Conservation (phyloP, 2,113 vertebrate genomes). For the Tetrao urogallus region DNA sequence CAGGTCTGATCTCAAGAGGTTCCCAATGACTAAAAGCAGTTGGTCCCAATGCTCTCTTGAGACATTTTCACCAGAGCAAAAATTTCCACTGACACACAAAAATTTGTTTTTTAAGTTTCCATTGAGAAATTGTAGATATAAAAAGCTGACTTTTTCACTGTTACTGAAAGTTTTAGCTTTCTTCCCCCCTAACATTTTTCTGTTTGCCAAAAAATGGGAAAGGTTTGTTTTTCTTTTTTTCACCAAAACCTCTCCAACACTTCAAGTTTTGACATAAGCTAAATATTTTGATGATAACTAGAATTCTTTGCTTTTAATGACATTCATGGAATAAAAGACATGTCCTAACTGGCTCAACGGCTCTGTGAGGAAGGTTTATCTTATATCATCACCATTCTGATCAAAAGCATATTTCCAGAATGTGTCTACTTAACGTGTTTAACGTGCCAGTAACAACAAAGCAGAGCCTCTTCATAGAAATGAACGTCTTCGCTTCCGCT, state of each 20-base stretch:
- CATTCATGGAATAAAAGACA: neutral
- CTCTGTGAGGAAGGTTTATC: conserved; percentile 9
- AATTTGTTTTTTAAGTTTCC: neutral
- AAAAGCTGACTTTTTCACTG: neutral
- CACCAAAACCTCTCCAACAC: neutral
- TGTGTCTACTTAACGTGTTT: neutral
- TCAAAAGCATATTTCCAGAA: conserved; percentile 28
- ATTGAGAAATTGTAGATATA: neutral
- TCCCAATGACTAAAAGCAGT: neutral
- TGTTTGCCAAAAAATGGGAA: neutral
- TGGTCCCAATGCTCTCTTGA: neutral
- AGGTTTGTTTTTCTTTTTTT: conserved; percentile 4
- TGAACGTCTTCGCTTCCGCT: neutral
- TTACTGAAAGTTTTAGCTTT: neutral
- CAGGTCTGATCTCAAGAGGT: neutral
- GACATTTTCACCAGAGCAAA: neutral
- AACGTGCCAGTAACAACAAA: conserved; percentile 8
- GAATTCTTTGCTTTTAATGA: neutral
- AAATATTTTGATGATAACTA: conserved; percentile 32
- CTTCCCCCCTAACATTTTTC: neutral
- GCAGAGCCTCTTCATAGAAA: neutral
- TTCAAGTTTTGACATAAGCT: neutral
- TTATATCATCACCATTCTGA: conserved; percentile 1
- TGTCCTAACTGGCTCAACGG: neutral
- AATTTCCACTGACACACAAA: neutral